Percentiles rank a stretch among this genome's conserved stretches.
phyloP scores from a whole-genome alignment of 2,113 vertebrate species.

The Macrotus californicus region DNA sequence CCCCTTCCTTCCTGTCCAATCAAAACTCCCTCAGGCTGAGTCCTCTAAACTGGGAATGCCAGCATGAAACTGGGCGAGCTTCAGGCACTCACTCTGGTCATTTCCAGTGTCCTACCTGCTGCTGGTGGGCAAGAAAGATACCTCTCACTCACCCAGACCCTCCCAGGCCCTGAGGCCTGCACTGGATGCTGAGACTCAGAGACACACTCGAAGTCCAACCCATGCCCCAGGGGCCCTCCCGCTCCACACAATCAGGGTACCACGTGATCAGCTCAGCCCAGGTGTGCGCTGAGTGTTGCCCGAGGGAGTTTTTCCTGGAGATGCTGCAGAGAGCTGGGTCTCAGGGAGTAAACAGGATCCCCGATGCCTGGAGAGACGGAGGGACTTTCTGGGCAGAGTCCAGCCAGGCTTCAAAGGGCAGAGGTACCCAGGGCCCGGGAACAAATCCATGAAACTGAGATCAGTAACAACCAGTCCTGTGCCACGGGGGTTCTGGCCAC shows the following conservation, averaged over 20 bases:
- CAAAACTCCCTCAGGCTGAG: neutral
- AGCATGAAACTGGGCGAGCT: fast-evolving
- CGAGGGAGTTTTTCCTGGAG: fast-evolving
- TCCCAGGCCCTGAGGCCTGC: neutral
- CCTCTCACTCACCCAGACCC: neutral
- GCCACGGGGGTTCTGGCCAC: fast-evolving
- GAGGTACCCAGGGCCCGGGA: neutral
- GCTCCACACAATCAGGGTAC: fast-evolving
- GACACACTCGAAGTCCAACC: fast-evolving
- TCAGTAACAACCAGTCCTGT: neutral
- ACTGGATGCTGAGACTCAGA: neutral
- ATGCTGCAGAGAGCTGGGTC: fast-evolving
- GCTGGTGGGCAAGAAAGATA: neutral
- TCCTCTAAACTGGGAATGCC: neutral
- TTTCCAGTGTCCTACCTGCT: neutral
- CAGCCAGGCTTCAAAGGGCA: neutral
- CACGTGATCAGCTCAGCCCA: fast-evolving
- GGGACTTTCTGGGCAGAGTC: neutral
- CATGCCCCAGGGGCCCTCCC: fast-evolving
- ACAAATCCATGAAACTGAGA: neutral
- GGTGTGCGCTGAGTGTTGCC: fast-evolving
- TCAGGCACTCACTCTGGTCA: neutral
- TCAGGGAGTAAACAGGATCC: neutral
- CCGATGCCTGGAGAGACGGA: fast-evolving
- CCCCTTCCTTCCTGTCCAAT: neutral